Conservation (phyloP, 2,797 vertebrate genomes). For the Eulemur albifrons region DNA sequence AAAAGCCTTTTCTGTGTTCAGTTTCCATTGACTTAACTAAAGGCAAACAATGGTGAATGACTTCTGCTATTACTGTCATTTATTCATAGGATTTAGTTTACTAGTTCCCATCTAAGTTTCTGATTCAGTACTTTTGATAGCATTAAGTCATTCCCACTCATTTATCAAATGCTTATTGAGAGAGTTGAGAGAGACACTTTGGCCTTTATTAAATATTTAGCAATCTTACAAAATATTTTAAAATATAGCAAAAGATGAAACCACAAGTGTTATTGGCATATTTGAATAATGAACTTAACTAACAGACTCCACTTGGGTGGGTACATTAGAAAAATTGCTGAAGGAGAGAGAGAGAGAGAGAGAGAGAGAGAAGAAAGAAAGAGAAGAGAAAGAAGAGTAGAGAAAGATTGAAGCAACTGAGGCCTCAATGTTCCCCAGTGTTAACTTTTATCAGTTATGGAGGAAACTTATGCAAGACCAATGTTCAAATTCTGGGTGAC, state of each 20-base stretch:
- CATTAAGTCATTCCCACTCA: neutral
- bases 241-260: conserved; percentile 15
- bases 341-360: neutral
- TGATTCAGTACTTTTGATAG: neutral
- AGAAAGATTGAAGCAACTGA: neutral
- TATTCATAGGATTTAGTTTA: neutral
- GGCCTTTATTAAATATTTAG: neutral
- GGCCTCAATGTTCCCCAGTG: neutral
- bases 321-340: neutral
- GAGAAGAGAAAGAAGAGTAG: neutral
- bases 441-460: neutral
- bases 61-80: neutral
- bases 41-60: neutral
- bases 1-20: neutral
- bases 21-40: conserved; percentile 17
- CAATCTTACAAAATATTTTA: neutral
- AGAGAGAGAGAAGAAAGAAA: accelerated
- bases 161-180: neutral
- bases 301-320: neutral
- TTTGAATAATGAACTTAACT: conserved; percentile 8
- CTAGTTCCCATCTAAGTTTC: neutral
- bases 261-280: neutral
- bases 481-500: neutral
- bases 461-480: neutral
- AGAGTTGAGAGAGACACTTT: neutral